Conservation (phyloP, 2,113 vertebrate species). For the Lepidothrix coronata region DNA sequence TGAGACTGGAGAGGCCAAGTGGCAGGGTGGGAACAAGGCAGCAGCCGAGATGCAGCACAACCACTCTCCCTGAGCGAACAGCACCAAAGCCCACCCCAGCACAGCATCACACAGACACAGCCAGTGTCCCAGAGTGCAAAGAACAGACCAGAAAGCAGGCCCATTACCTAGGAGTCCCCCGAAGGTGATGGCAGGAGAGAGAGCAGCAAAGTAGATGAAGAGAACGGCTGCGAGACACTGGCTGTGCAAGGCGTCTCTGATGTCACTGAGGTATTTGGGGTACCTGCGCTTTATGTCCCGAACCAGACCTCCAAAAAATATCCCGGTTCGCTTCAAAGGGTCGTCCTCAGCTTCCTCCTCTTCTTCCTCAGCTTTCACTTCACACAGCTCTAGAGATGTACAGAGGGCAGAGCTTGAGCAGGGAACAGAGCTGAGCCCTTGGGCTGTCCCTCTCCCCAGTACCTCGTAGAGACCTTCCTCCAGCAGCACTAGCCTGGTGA, state of each 20-base stretch:
- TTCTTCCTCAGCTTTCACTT: conserved; percentile 80
- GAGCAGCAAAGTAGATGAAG: conserved; percentile 98
- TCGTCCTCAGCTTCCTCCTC: conserved; percentile 86
- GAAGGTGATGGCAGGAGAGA: conserved; percentile 97
- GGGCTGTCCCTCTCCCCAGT: not conserved
- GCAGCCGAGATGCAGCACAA: not conserved
- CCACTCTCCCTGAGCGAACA: not conserved
- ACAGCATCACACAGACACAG: conserved; percentile 47
- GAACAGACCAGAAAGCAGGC: conserved; percentile 64
- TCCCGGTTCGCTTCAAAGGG: conserved; percentile 88
- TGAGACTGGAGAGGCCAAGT: not conserved
- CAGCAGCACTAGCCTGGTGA: not conserved
- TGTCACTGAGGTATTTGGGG: conserved; percentile 90
- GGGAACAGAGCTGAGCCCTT: not conserved
- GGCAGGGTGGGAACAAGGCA: conserved; percentile 22
- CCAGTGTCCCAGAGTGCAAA: conserved; percentile 36
- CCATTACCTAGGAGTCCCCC: conserved; percentile 93
- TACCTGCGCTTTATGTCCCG: conserved; percentile 93
- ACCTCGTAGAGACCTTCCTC: not conserved
- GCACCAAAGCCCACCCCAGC: conserved; percentile 34
- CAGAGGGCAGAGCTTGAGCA: not conserved
- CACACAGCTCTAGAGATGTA: conserved; percentile 67
- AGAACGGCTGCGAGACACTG: conserved; percentile 94
- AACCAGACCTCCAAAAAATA: conserved; percentile 92
- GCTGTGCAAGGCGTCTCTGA: conserved; percentile 89